Evolutionary conservation across 2,113 vertebrate genomes (phyloP), one percentile per base, ranked within the genome.

Genomic region (Baryphthengus martii): DNA sequence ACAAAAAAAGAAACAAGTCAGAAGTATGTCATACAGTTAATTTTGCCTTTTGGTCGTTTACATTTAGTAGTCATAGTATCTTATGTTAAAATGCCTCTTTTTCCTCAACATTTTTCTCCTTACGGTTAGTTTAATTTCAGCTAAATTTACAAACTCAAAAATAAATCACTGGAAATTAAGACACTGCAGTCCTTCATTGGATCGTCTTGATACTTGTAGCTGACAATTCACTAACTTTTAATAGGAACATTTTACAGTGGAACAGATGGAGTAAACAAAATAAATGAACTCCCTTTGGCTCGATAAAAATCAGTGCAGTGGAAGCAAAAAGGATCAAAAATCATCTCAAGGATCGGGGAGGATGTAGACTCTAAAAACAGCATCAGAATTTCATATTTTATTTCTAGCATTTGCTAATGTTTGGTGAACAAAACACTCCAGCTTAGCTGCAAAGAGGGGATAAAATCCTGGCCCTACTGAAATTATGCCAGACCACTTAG

Each of bases 181-280:
- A 62, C 92, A 85, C 70, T 87, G 81, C 95, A 94, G 88, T 89
- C 85, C 73, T 96, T 96, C 76, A 72, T 65, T 82, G 96, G 85
- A 84, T 85, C 53, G 4, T 94, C 95, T 88, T 87, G 88, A 72
- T 96, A 75, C 92, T 94, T 85, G 84, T 66, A 79, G 88, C 92
- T 95, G 96, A 96, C 95, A 95, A 96, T 93, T 94, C 76, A 92
- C 92, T 90, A 95, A 97, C 83, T 96, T 96, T 92, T 95, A 95
- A 97, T 96, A 95, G 96, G 96, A 96, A 96, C 90, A 92, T 95
- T 96, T 96, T 95, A 93, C 90, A 91, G 73, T 17, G 0, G 90
- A 97, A 96, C 96, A 96, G 93, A 96, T 96, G 96, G 96, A 95
- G 96, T 90, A 96, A 96, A 95, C 91, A 95, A 97, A 97, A 95